Conservation (phyloP, 30 jellyfish, hydroid and myxozoan genomes). For the Cassiopea andromeda region DNA sequence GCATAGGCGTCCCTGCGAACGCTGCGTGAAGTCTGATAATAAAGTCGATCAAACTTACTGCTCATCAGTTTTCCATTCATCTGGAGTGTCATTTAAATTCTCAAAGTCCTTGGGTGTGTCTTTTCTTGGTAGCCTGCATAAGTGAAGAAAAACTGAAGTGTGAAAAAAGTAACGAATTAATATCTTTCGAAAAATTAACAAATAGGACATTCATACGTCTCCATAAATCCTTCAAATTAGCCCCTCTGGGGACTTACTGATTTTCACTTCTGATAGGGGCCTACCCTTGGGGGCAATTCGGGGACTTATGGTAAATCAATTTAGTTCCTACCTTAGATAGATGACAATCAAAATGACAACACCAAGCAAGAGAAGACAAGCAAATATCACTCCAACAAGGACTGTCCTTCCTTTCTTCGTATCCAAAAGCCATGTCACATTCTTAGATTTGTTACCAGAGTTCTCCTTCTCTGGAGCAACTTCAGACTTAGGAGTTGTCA, state of each 20-base stretch:
- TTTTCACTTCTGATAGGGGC: neutral
- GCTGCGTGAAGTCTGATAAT: neutral
- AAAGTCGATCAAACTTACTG: neutral
- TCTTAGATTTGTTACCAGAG: conserved; percentile 17
- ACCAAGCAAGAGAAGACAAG: conserved; percentile 34
- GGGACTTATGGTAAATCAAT: neutral
- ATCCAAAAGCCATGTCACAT: conserved; percentile 35
- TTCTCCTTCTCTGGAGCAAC: neutral
- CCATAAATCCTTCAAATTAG: neutral
- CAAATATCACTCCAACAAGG: conserved; percentile 49
- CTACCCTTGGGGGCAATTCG: neutral
- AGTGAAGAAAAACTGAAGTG: neutral
- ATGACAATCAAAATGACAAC: conserved; percentile 36
- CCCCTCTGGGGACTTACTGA: neutral
- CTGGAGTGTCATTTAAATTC: neutral
- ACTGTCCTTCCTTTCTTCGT: conserved; percentile 62
- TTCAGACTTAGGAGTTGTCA: neutral
- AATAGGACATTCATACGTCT: neutral
- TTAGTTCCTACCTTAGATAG: conserved; percentile 38
- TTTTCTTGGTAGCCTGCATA: neutral
- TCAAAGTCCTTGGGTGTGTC: neutral
- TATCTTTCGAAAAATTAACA: neutral
- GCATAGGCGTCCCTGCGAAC: too few relatives aligned
- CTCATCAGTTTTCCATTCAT: conserved; percentile 15
- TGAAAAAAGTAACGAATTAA: neutral